Percentiles rank a stretch among this genome's conserved stretches.
Evolutionary conservation across 2,113 vertebrate species (phyloP).

Genomic region (Cryptoleucopteryx plumbea): DNA sequence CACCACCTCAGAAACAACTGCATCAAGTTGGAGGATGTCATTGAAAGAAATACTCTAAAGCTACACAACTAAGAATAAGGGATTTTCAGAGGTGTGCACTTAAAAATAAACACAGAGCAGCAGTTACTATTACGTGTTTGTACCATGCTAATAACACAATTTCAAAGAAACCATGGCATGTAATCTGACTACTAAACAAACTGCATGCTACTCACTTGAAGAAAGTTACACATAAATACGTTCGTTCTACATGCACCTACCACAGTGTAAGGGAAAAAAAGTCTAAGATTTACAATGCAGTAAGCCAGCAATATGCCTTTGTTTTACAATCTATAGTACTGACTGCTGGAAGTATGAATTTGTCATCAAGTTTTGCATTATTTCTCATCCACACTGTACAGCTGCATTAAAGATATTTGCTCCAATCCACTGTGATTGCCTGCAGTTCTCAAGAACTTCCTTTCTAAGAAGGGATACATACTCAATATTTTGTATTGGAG

Average conservation of each 20-base stretch:
- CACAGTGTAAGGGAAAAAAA: neutral
- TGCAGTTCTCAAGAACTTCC: neutral
- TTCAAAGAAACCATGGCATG: neutral
- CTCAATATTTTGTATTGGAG: neutral
- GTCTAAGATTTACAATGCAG: neutral
- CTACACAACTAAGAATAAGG: neutral
- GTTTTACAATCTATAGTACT: neutral
- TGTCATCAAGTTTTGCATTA: neutral
- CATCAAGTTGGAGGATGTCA: neutral
- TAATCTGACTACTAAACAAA: neutral
- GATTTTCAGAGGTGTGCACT: neutral
- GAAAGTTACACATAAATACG: neutral
- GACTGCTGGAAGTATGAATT: neutral
- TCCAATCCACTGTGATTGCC: neutral
- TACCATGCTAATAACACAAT: neutral
- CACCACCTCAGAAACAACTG: neutral
- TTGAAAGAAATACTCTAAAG: neutral
- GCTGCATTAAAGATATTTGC: neutral
- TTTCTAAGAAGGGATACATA: neutral
- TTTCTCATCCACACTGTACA: neutral
- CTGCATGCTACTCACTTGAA: neutral
- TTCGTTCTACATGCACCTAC: neutral
- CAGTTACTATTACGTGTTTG: neutral
- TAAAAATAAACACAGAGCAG: neutral
- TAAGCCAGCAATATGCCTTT: neutral